These are phyloP conservation scores for Cabera pusaria DNA, from an alignment of 2,888 invertebrate species.

Conservation along the genomic window DNA sequence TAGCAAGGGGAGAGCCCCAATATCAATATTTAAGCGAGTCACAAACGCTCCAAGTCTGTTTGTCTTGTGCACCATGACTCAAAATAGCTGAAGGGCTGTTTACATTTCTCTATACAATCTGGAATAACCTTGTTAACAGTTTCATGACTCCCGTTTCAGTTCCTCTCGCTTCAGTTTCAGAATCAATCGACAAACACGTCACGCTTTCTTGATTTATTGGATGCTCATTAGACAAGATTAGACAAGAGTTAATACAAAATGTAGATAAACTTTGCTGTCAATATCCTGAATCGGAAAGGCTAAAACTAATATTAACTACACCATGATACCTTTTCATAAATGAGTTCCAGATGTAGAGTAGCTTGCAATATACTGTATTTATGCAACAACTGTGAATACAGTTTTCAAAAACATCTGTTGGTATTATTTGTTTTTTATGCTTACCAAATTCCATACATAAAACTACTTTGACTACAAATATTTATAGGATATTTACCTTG, in stretches of 20 bases:
- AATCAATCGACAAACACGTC: conserved; percentile 4
- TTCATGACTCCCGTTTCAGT: conserved; percentile 32
- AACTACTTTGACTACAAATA: no score
- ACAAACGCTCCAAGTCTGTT: conserved; percentile 59
- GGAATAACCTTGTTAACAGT: conserved; percentile 67
- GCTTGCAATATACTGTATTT: no score
- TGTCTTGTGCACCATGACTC: conserved; percentile 68
- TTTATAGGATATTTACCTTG: no score
- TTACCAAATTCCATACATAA: no score
- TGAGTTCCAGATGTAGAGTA: no score
- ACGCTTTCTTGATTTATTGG: conserved; percentile 4
- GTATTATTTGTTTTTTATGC: no score
- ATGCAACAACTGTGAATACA: no score
- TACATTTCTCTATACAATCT: conserved; percentile 66
- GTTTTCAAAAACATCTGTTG: no score
- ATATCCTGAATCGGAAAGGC: no score
- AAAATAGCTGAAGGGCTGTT: conserved; percentile 69
- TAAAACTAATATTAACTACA: no score
- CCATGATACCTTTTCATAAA: no score
- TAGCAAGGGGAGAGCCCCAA: conserved; percentile 40
- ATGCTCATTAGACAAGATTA: conserved; percentile 7
- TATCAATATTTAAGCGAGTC: conserved; percentile 70
- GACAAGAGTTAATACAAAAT: no score
- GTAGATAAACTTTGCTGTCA: background rate
- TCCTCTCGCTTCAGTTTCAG: background rate